Evolutionary conservation across 2,113 vertebrate species (phyloP).

Genomic region (Bubalus kerabau): DNA sequence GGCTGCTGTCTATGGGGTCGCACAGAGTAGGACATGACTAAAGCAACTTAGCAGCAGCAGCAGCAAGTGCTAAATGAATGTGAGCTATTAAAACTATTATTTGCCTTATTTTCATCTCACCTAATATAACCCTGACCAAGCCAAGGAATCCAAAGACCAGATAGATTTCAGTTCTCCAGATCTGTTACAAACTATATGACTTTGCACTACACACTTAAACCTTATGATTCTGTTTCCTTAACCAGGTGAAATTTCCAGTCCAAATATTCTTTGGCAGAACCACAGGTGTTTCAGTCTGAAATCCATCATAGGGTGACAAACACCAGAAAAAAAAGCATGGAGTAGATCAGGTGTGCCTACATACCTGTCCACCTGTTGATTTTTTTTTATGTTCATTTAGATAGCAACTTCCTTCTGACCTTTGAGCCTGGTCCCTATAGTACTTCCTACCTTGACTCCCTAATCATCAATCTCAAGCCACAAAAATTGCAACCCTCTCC

Average conservation of each 20-base stretch:
- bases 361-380: neutral
- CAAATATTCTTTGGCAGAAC: neutral
- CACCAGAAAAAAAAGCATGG: neutral
- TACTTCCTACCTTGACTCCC: neutral
- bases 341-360: neutral
- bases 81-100: neutral
- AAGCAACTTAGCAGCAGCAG: too few species aligned
- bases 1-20: too few species aligned
- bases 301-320: neutral
- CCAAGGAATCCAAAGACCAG: neutral
- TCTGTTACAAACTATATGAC: neutral
- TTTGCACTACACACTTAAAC: neutral
- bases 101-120: neutral
- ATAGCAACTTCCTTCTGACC: neutral
- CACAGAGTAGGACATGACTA: too few species aligned
- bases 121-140: neutral
- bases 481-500: neutral
- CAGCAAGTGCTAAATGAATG: neutral
- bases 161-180: neutral
- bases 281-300: neutral
- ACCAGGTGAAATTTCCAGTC: neutral
- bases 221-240: neutral
- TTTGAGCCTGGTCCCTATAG: neutral
- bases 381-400: neutral
- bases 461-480: neutral